Evolutionary conservation across 2,113 vertebrate genomes (phyloP).

Genomic region (rabbit (Oryctolagus cuniculus)): DNA sequence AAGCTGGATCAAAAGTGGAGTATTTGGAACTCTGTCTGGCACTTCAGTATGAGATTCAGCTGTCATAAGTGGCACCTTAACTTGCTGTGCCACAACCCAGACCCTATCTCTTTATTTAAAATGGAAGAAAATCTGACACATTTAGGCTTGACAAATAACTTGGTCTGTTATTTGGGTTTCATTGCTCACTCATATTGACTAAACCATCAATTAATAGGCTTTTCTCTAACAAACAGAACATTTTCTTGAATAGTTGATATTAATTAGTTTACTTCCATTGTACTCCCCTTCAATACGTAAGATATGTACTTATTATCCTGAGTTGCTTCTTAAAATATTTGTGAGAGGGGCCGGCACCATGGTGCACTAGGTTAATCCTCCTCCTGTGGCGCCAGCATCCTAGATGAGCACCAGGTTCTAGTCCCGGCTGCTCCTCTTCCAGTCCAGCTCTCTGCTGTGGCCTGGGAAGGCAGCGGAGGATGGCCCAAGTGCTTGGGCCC

Average conservation of each 20-base stretch:
- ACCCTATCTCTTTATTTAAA: neutral
- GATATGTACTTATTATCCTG: neutral
- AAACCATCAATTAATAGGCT: neutral
- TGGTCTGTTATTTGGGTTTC: neutral
- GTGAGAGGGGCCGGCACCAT: neutral
- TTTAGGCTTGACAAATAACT: neutral
- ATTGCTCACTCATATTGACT: neutral
- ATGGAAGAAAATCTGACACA: neutral
- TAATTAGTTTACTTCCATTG: neutral
- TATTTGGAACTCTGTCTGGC: too few relatives aligned
- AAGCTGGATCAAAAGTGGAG: too few relatives aligned
- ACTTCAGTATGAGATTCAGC: too few relatives aligned
- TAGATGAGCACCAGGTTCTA: too few relatives aligned
- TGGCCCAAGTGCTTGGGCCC: too few relatives aligned
- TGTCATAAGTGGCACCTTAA: too few relatives aligned
- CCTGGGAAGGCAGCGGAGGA: too few relatives aligned
- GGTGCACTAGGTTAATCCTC: too few relatives aligned
- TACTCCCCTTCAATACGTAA: neutral
- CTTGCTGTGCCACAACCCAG: too few relatives aligned
- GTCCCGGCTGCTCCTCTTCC: too few relatives aligned
- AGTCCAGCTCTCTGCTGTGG: too few relatives aligned
- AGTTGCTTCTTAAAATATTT: slow-evolving; percentile 44
- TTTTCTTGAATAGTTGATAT: neutral
- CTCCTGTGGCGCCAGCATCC: too few relatives aligned
- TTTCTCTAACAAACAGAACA: neutral